phyloP scores from a whole-genome alignment of 2,797 vertebrate species.

The Pteronotus mesoamericanus region DNA sequence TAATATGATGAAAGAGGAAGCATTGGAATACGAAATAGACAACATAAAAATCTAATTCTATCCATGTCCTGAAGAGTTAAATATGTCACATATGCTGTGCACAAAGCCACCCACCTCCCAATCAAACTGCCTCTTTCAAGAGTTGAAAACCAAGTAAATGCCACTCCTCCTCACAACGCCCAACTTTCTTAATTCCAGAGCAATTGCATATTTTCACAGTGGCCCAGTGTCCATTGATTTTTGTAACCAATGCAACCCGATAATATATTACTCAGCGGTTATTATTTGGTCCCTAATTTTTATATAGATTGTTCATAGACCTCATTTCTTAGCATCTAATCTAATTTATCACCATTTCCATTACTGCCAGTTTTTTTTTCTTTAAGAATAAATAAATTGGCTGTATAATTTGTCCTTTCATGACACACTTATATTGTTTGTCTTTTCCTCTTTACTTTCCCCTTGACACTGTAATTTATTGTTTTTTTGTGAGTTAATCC shows the following conservation, averaged over 20 bases:
- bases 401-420: not conserved
- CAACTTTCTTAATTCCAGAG: conserved; percentile 9
- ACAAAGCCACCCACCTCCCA: not conserved
- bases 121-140: conserved; percentile 8
- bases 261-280: not conserved
- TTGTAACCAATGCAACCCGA: not conserved
- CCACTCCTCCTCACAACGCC: not conserved
- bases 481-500: not conserved
- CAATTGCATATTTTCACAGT: not conserved
- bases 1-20: not conserved
- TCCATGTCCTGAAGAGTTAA: not conserved
- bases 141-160: not conserved
- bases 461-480: not conserved
- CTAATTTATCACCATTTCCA: not conserved
- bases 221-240: not conserved
- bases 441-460: not conserved
- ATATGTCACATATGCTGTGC: not conserved
- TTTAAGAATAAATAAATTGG: not conserved
- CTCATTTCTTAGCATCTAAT: not conserved
- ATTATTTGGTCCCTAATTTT: not conserved
- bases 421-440: not conserved
- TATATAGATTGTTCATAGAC: not conserved
- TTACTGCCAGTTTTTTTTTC: not conserved
- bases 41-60: not conserved
- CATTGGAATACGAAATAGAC: not conserved